Base-by-base conservation (phyloP, 92 coral and sea anemone genomes). In the Pocillopora grandis region DNA sequence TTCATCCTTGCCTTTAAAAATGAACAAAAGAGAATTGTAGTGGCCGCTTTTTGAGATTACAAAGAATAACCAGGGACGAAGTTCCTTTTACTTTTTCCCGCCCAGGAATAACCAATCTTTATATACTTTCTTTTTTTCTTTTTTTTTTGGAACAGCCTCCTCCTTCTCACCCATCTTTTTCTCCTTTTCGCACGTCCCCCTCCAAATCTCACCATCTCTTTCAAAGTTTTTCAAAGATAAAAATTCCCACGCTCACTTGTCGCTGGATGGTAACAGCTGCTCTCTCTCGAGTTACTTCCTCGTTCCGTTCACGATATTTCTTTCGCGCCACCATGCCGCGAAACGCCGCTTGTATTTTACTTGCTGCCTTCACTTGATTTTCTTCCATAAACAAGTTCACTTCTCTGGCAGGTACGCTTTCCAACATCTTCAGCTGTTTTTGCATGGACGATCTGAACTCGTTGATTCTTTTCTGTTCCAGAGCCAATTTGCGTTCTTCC, bases 211-310 rank as follows among this genome's bases (percentile, higher is more conserved):
- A 42, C 52, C 52, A 42, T 42, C 52, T 7, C 52, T 42, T 7
- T 7, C 7, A 42, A 13, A n/a, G 8, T 15, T 68, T 68, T 31
- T 7, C 18, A 11, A 33, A 48, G 72, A 10, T 12, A 27, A 68
- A 68, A 31, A n/a, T 17, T 10, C 18, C 74, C 19, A 20, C 0
- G 18, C 74, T 15, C 71, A 94, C 99, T 94, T 94, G 93, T 73
- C 99, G 86, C 52, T 96, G 99, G 19, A 96, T 92, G 31, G 84
- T 77, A 77, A 86, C 74, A 2, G 99, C 99, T 77, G 98, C 99
- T 58, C 89, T 89, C 13, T 86, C 79, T 66, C 87, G 80, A 69
- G 64, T 82, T 6, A 78, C 80, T 19, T 86, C 91, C n/a, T 80
- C 57, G 72, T 75, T 78, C 16, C 88, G 81, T 66, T 79, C 70